Base-by-base conservation (phyloP, 2,113 vertebrate genomes). In the Tachuris rubrigastra region DNA sequence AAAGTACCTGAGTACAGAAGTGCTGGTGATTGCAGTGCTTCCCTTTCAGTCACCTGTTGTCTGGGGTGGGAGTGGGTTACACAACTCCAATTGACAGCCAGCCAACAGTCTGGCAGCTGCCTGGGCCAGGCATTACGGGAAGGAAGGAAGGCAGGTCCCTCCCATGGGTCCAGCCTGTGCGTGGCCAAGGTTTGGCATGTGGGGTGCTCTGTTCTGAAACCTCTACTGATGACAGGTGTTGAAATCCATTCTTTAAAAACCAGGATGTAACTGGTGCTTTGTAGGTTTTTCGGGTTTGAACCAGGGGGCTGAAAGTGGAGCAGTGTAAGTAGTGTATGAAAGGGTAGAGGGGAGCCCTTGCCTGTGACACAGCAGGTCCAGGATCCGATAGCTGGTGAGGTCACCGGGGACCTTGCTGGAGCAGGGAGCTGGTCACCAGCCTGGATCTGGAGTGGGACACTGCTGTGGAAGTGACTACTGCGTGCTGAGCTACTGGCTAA, bases 21-120 rank as follows among this genome's bases (percentile, higher is more conserved):
- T 5, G 18, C 39, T 0, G 16, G 31, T 0, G 1, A 3, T 5
- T 8, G 50, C 12, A 8, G 39, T 7, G 1, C 15, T 66, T 31
- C 14, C 22, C 27, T 30, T 7, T 15, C 60, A 10, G 41, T 10
- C 33, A 2, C 15, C 66, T 6, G 55, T 30, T 41, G 24, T n/a
- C 65, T 24, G 0, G 5, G 24, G 35, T 41, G 23, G 69, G 62
- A 80, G 53, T 2, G 8, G 78, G 81, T 62, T 76, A 5, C 82
- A 24, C 67, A 58, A 5, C 62, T 21, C 17, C 12, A 9, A 1
- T 0, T 10, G 4, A 49, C 71, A 52, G 6, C 47, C 76, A 58
- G 65, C 25, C 69, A 25, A 1, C 4, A 21, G 25, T 4, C 52
- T 35, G 46, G 41, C 62, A 41, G 41, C 84, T n/a, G 7, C 49